Conservation (phyloP, 2,797 vertebrate genomes). For the Betta splendens region DNA sequence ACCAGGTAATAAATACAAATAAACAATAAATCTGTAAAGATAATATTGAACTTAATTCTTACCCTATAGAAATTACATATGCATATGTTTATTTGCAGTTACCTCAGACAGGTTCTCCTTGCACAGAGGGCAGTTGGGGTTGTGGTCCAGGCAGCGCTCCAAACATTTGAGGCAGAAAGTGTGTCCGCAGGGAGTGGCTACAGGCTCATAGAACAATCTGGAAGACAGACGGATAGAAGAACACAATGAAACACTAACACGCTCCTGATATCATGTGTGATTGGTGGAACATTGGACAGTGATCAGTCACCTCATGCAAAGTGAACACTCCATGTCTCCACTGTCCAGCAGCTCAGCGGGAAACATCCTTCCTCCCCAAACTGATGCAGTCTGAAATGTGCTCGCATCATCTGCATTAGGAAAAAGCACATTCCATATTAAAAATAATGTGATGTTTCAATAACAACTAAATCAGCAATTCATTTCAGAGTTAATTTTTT, state of each 20-base stretch:
- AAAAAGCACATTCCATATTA: too few species aligned
- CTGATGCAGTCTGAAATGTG: conserved; percentile 37
- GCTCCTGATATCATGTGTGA: neutral
- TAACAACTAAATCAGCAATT: neutral
- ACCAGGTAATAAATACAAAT: neutral
- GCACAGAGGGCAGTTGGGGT: conserved; percentile 91
- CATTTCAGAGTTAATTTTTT: neutral
- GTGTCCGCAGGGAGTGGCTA: conserved; percentile 92
- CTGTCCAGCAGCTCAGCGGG: conserved; percentile 82
- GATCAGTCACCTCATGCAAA: conserved; percentile 88
- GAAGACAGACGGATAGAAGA: neutral
- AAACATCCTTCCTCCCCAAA: conserved; percentile 57
- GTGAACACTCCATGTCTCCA: conserved; percentile 89
- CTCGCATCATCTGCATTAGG: conserved; percentile 73
- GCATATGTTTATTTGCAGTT: conserved; percentile 2
- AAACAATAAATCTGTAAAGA: too few species aligned
- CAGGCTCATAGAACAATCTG: conserved; percentile 87
- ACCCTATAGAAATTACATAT: too few species aligned
- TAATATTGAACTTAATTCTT: too few species aligned
- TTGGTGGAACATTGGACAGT: neutral
- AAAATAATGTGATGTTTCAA: neutral
- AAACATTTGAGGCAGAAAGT: conserved; percentile 96
- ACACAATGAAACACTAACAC: neutral
- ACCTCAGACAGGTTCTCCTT: conserved; percentile 94
- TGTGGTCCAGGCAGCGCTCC: conserved; percentile 93